These are phyloP conservation scores for Teleogryllus occipitalis DNA, from an alignment of 1,140 invertebrate species.

Conservation along the genomic window DNA sequence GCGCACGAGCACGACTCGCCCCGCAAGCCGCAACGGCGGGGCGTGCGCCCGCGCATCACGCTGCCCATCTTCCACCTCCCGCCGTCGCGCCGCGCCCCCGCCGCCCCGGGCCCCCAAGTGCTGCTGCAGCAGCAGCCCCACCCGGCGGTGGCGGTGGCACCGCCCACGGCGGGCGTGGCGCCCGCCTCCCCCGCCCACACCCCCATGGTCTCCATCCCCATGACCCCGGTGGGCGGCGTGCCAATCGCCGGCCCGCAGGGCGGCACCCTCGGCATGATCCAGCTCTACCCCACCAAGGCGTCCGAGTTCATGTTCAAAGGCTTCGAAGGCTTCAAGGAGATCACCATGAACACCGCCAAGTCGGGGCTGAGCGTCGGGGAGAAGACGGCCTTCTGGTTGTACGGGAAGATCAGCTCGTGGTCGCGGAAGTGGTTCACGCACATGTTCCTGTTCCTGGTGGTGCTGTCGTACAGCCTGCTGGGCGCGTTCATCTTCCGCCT, in stretches of 20 bases:
- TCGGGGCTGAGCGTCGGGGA: conserved; percentile 72
- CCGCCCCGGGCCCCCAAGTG: not conserved
- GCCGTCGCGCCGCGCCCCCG: not conserved
- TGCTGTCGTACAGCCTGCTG: conserved; percentile 64
- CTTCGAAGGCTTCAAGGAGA: conserved; percentile 59
- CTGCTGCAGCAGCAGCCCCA: not conserved
- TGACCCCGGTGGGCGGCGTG: conserved; percentile 15
- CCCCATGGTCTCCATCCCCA: conserved; percentile 12
- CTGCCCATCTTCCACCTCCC: not conserved
- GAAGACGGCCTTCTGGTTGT: conserved; percentile 68
- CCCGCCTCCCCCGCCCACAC: not conserved
- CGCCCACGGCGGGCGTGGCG: not conserved
- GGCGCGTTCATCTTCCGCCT: conserved; percentile 68
- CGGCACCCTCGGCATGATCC: conserved; percentile 12
- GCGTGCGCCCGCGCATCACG: not conserved
- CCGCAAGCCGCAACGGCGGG: not conserved
- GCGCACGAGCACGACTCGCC: conserved; percentile 40
- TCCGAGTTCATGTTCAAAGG: conserved; percentile 67
- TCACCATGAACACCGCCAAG: conserved; percentile 60
- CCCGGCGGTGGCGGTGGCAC: not conserved
- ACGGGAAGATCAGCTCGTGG: conserved; percentile 64
- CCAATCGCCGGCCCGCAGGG: not conserved
- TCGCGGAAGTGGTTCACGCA: conserved; percentile 82
- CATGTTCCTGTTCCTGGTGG: conserved; percentile 68
- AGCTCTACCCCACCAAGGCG: conserved; percentile 51